Percentiles rank a stretch among this genome's conserved stretches.
Evolutionary conservation across 2,888 invertebrate genomes (phyloP).

Genomic region (Eumerus sabulonum): DNA sequence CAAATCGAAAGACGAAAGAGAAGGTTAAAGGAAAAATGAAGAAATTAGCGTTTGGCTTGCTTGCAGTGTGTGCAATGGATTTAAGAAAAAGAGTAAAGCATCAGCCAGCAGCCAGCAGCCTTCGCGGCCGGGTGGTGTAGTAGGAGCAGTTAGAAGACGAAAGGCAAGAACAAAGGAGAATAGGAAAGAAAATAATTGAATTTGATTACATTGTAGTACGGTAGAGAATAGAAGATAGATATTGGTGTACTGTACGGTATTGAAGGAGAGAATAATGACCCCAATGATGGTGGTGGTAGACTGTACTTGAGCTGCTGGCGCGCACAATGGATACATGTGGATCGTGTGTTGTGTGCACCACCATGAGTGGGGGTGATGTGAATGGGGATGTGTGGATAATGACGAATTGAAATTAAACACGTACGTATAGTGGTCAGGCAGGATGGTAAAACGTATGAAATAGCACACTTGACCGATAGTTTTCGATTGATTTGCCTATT

Average conservation of each 20-base stretch:
- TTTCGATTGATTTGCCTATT: neutral
- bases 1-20: slow-evolving; percentile 24
- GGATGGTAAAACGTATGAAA: neutral
- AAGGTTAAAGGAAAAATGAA: slow-evolving; percentile 36
- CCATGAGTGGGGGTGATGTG: slow-evolving; percentile 1
- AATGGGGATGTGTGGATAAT: neutral
- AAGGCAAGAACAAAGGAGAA: slow-evolving; percentile 53
- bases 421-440: too few species aligned
- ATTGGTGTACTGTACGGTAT: slow-evolving; percentile 56
- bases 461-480: slow-evolving; percentile 26
- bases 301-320: slow-evolving; percentile 43
- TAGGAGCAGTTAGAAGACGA: slow-evolving; percentile 3
- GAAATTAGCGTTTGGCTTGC: slow-evolving; percentile 62
- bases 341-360: slow-evolving; percentile 2
- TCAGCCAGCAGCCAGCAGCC: neutral
- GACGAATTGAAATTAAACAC: neutral
- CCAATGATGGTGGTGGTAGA: slow-evolving; percentile 75
- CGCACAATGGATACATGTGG: neutral
- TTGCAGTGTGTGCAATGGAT: too few species aligned
- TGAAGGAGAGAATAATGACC: slow-evolving; percentile 78
- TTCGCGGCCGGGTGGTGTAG: neutral
- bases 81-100: slow-evolving; percentile 73
- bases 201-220: slow-evolving; percentile 79
- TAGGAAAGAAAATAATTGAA: slow-evolving; percentile 77
- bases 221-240: slow-evolving; percentile 45